Base-by-base conservation (phyloP, 2,797 vertebrate species). In the Myotis planiceps region DNA sequence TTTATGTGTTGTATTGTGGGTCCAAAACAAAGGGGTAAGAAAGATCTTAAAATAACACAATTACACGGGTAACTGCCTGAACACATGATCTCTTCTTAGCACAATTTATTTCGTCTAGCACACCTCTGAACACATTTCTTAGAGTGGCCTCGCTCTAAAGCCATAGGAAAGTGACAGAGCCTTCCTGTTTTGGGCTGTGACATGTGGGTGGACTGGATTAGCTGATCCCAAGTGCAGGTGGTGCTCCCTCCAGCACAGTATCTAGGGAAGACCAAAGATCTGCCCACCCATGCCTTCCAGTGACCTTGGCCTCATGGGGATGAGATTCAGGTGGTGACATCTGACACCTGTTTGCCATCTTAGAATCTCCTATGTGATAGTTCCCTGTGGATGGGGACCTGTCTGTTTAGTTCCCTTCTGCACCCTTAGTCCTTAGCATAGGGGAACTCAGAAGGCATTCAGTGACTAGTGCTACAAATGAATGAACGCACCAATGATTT, bases 241-340 rank as follows among this genome's bases (percentile, higher is more conserved):
- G 0, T 1, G 8, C 29, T 12, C 2, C 39, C 4, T 1, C 19
- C 45, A 60, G 29, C 23, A 6, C 1, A 0, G 1, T 3, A 34
- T 5, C 8, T 23, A 71, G 47, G 25, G 19, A 21, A 10, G 8
- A 39, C 66, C 76, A 16, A 29, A 0, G 4, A 29, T 47, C 34
- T 23, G 34, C 42, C 42, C 4, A 3, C 27, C 23, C n/a, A 60
- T 0, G 0, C 65, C 45, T 55, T 58, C 92, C 12, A 0, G 0
- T 7, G 60, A n/a, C 25, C 0, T 10, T 10, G 68, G n/a, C 14
- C 37, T 63, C 25, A 2, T 9, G 65, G 25, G 42, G 16, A 19
- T 37, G 66, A 66, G 18, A 60, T 23, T 34, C 12, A 5, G 14
- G 9, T 25, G 47, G 13, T 74, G 81, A 72, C 55, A 9, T 3